Evolutionary conservation across 2,797 vertebrate genomes (phyloP).

Genomic region (Megaceryle alcyon): DNA sequence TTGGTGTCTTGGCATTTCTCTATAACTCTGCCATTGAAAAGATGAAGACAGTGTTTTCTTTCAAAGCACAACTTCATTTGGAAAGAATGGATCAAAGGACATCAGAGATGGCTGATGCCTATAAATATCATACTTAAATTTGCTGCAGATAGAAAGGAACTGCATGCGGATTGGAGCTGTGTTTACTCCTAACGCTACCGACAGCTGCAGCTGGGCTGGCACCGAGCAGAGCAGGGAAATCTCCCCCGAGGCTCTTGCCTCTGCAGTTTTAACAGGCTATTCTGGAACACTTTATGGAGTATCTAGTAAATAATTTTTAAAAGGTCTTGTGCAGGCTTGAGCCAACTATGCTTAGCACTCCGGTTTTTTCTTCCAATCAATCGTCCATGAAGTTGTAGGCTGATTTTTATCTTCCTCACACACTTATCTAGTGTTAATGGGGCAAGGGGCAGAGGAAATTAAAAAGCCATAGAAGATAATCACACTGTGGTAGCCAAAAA

Average conservation of each 20-base stretch:
- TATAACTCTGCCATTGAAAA: neutral
- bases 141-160: conserved; percentile 38
- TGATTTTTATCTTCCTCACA: conserved; percentile 28
- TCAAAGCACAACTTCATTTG: neutral
- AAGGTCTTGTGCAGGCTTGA: neutral
- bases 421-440: neutral
- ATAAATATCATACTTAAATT: neutral
- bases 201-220: conserved; percentile 2
- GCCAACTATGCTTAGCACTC: neutral
- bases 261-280: neutral
- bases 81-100: conserved; percentile 54
- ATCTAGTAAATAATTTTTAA: conserved; percentile 47
- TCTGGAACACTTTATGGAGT: neutral
- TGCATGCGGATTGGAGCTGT: neutral
- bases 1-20: neutral
- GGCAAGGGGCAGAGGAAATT: neutral
- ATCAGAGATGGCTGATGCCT: conserved; percentile 17
- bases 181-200: neutral
- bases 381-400: neutral
- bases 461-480: neutral
- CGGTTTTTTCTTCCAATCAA: neutral
- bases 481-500: neutral
- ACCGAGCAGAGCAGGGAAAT: neutral
- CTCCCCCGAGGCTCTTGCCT: neutral
- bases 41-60: neutral